Percentiles rank a stretch among this genome's conserved stretches.
These are phyloP conservation scores for Willowsia nigromaculata DNA, from an alignment of 2,888 invertebrate species.

Conservation along the genomic window DNA sequence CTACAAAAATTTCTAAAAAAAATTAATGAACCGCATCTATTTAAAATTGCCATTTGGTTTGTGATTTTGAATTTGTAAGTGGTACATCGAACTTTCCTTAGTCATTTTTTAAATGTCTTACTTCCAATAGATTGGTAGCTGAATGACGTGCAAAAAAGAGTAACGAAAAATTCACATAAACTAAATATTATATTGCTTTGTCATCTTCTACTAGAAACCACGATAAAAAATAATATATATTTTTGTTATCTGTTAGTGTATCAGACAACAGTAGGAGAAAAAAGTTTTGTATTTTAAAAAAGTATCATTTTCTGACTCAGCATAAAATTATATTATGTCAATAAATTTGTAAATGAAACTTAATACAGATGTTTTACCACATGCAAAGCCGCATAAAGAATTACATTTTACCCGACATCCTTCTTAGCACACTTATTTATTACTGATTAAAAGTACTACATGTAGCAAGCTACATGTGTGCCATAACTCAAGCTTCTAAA, in stretches of 20 bases:
- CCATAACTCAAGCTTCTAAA: not conserved
- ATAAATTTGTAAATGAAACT: conserved; percentile 43
- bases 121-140: not conserved
- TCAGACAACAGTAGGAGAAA: not conserved
- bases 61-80: not conserved
- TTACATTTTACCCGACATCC: conserved; percentile 7
- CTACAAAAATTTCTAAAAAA: too few relatives aligned
- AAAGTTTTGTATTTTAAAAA: conserved; percentile 15
- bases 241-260: not conserved
- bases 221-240: not conserved
- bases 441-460: conserved; percentile 41
- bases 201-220: not conserved
- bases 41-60: too few relatives aligned
- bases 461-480: not conserved
- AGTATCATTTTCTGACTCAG: conserved; percentile 56
- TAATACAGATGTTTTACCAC: conserved; percentile 52
- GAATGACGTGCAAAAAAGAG: not conserved
- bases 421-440: conserved; percentile 52
- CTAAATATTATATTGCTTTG: conserved; percentile 5
- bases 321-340: conserved; percentile 62
- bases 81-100: not conserved
- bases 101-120: not conserved
- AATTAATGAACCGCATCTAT: too few relatives aligned
- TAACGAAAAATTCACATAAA: conserved; percentile 9
- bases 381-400: conserved; percentile 36